Conservation (phyloP, 30 jellyfish, hydroid and myxozoan genomes). For the Calvadosia cruxmelitensis region DNA sequence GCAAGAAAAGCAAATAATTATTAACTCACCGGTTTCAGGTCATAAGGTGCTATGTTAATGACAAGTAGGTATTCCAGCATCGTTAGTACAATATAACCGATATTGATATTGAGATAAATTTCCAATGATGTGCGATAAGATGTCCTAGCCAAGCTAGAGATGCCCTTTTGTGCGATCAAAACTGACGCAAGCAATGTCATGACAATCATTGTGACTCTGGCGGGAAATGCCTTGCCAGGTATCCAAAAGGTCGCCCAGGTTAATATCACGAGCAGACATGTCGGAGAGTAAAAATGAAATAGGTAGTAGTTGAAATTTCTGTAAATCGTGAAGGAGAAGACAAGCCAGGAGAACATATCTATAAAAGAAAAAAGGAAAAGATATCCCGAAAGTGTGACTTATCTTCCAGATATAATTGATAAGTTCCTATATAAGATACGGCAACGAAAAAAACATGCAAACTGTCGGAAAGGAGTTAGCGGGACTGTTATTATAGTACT, state of each 20-base stretch:
- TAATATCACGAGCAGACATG: constrained; percentile 18
- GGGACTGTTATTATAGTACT: no score
- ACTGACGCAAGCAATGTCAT: constrained; percentile 33
- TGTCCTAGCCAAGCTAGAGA: constrained; percentile 18
- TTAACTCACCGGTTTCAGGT: no score
- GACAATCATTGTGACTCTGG: constrained; percentile 45
- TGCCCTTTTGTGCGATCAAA: constrained; percentile 25
- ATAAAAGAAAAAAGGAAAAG: no score
- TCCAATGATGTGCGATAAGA: constrained; percentile 49
- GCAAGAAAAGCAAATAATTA: no score
- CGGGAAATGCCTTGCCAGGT: constrained; percentile 49
- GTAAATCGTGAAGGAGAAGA: constrained; percentile 3
- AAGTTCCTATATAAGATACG: no score
- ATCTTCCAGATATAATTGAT: no score
- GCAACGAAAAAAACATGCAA: no score
- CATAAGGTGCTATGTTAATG: no score
- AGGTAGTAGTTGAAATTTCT: constrained; percentile 31
- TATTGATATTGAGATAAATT: constrained; percentile 12
- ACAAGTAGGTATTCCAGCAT: constrained; percentile 47
- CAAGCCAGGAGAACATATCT: constrained; percentile 11
- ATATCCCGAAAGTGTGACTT: no score
- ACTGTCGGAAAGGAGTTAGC: no score
- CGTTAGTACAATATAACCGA: constrained; percentile 26
- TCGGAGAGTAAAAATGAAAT: constrained; percentile 33
- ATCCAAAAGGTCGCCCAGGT: constrained; percentile 67